Base-by-base conservation (phyloP, 2,797 vertebrate species). In the Picus viridis region DNA sequence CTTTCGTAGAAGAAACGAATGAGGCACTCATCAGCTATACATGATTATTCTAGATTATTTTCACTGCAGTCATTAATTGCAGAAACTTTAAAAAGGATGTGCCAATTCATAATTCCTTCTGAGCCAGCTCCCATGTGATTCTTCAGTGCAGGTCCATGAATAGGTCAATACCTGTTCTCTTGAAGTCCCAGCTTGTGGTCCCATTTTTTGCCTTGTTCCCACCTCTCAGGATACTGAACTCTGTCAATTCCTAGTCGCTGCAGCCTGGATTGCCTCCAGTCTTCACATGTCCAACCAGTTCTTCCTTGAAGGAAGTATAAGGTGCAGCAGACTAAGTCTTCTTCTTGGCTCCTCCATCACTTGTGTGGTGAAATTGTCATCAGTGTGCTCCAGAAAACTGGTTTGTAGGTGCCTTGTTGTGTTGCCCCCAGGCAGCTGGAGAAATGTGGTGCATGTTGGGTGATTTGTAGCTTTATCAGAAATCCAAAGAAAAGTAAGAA, bases 401-500 rank as follows among this genome's bases (percentile, higher is more conserved):
- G 19, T 27, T 63, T 79, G 32, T 10, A 85, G 15, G 5, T 70
- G 27, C 24, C 32, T 32, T 69, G 56, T 41, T 41, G 18, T 41
- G 8, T 36, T 87, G 15, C 54, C 26, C 64, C 10, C 39, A 85
- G 81, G 86, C 57, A 96, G 8, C 29, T 39, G 61, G 54, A 88
- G 34, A 34, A 84, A 73, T 51, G 22, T 3, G 29, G 24, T n/a
- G 29, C 16, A 41, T 30, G 7, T 32, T 68, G 57, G 5, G 5
- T 49, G 45, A 58, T 77, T 73, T 43, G 47, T 69, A 85, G n/a
- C 24, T 56, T 54, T 81, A 57, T 79, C 90, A 93, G 53, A 93
- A 94, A 93, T 73, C 64, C 65, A 78, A 82, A 83, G 29, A 90
- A 91, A 91, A 87, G 30, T 41, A 78, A 83, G 34, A 29, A 91